These are phyloP conservation scores for Tethya wilhelma DNA, from an alignment of 37 sponge, comb jelly and placozoan genomes.

Conservation along the genomic window DNA sequence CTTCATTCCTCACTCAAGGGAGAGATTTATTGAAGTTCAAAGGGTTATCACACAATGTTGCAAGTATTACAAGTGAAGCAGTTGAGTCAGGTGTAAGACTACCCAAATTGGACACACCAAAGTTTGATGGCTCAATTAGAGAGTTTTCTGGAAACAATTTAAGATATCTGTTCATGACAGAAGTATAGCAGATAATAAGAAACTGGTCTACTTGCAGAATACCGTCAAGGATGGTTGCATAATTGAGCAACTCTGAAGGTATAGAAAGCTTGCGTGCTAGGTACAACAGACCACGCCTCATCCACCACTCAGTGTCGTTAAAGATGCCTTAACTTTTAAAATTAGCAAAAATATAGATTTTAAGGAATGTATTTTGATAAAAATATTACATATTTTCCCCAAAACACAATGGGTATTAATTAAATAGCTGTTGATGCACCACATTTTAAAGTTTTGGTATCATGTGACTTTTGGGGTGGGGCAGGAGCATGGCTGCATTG, in stretches of 20 bases:
- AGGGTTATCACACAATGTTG: neutral
- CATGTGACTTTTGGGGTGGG: too few species aligned
- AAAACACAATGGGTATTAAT: too few species aligned
- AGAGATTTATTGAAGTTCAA: neutral
- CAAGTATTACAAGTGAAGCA: neutral
- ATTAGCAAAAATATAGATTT: too few species aligned
- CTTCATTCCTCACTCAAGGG: neutral
- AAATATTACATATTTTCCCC: too few species aligned
- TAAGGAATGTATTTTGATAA: too few species aligned
- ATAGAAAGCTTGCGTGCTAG: slow-evolving; percentile 15
- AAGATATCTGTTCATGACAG: slow-evolving; percentile 17
- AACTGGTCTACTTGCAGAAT: slow-evolving; percentile 23
- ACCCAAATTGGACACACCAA: slow-evolving; percentile 12
- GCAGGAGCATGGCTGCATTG: too few species aligned
- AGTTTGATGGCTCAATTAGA: slow-evolving; percentile 22
- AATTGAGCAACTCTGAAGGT: slow-evolving; percentile 19
- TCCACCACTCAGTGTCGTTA: too few species aligned
- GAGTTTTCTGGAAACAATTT: slow-evolving; percentile 27
- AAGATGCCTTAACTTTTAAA: too few species aligned
- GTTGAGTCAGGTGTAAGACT: slow-evolving; percentile 10
- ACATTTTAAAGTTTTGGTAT: too few species aligned
- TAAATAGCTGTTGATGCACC: too few species aligned
- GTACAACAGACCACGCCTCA: slow-evolving; percentile 20
- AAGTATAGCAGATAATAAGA: slow-evolving; percentile 7
- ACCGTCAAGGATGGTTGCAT: slow-evolving; percentile 19